phyloP scores from a whole-genome alignment of 2,113 vertebrate species.

The Pygoscelis antarcticus region DNA sequence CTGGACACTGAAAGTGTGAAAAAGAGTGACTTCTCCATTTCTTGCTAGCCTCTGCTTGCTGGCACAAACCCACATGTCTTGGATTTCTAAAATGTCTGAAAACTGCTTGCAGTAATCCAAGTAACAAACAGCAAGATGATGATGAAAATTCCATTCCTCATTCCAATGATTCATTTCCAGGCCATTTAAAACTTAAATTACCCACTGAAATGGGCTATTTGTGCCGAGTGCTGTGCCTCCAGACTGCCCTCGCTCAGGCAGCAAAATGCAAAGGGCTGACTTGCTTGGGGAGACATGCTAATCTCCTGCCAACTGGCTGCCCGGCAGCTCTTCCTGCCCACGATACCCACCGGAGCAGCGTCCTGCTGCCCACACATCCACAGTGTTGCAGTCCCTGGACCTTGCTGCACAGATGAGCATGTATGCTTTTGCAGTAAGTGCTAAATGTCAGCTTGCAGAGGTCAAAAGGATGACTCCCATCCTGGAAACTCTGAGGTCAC shows the following conservation, averaged over 20 bases:
- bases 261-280: not conserved
- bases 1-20: not conserved
- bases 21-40: not conserved
- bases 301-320: not conserved
- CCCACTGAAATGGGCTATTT: not conserved
- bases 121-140: not conserved
- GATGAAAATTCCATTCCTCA: not conserved
- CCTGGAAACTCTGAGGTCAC: conserved; percentile 48
- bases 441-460: not conserved
- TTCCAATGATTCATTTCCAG: not conserved
- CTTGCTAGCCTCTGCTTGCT: not conserved
- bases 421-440: not conserved
- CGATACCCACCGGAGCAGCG: not conserved
- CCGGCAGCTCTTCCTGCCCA: not conserved
- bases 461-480: not conserved
- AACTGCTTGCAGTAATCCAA: not conserved
- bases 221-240: not conserved
- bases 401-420: not conserved
- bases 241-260: not conserved
- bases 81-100: not conserved
- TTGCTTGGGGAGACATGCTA: not conserved
- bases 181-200: not conserved
- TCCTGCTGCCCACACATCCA: not conserved
- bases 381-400: not conserved
- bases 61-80: not conserved